phyloP scores from a whole-genome alignment of 1,140 invertebrate genomes.

The Drosophila ogumai region DNA sequence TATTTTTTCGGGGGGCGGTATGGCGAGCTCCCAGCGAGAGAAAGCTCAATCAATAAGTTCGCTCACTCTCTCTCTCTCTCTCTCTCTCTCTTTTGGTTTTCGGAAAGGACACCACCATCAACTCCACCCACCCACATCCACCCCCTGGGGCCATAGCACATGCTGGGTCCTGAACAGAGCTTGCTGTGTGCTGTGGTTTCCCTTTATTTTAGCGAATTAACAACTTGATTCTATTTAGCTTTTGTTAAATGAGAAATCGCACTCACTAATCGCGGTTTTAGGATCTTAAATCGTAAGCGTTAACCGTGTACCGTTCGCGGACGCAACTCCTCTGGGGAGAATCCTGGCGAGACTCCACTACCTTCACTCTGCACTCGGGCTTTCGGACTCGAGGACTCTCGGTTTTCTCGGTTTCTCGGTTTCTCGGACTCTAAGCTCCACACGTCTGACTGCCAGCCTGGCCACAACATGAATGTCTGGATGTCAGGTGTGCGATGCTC shows the following conservation, averaged over 20 bases:
- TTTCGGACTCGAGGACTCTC: constrained; percentile 17
- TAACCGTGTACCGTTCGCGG: constrained; percentile 12
- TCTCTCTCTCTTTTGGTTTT: constrained; percentile 1
- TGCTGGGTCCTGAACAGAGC: constrained; percentile 26
- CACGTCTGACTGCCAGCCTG: constrained; percentile 80
- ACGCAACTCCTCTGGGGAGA: constrained; percentile 3
- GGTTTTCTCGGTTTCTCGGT: constrained; percentile 23
- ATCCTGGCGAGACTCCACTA: constrained; percentile 25
- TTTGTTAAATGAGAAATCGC: background rate
- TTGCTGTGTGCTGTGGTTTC: constrained; percentile 14
- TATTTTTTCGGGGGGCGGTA: constrained; percentile 9
- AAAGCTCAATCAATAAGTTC: constrained; percentile 47
- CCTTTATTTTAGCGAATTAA: constrained; percentile 16
- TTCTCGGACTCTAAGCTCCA: constrained; percentile 51
- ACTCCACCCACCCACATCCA: constrained; percentile 21
- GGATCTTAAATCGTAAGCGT: background rate
- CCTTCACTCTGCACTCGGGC: constrained; percentile 55
- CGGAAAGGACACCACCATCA: constrained; percentile 18
- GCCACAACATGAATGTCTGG: constrained; percentile 83
- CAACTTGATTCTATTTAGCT: background rate
- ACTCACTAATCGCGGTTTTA: background rate
- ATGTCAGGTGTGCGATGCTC: constrained; percentile 75
- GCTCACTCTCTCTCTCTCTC: constrained; percentile 13
- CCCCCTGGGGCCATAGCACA: constrained; percentile 43
- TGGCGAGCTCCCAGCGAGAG: constrained; percentile 11